Conservation (phyloP, 1,140 invertebrate species). For the Musca domestica region DNA sequence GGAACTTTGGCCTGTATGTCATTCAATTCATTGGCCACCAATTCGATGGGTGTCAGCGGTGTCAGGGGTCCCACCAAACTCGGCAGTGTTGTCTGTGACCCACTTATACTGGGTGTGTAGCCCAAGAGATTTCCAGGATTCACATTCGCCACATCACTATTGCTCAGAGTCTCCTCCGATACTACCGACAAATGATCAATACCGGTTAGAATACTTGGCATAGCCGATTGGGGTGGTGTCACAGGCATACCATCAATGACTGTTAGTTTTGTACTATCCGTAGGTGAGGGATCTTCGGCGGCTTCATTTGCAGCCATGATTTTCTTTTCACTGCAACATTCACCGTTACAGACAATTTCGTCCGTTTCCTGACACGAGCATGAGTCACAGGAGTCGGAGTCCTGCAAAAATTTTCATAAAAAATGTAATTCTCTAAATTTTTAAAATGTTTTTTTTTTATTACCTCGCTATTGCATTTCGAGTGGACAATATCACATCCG, state of each 20-base stretch:
- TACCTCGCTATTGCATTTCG: conserved; percentile 51
- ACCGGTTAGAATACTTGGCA: conserved; percentile 25
- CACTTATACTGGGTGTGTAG: conserved; percentile 34
- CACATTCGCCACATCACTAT: conserved; percentile 52
- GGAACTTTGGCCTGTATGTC: conserved; percentile 48
- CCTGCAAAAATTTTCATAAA: conserved; percentile 31
- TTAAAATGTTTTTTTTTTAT: neutral
- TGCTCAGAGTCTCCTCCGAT: conserved; percentile 65
- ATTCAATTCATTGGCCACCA: conserved; percentile 49
- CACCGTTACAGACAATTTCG: conserved; percentile 48
- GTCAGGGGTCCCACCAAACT: conserved; percentile 45
- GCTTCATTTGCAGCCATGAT: neutral
- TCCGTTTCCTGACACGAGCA: conserved; percentile 39
- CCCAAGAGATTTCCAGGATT: conserved; percentile 37
- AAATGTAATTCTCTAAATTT: neutral
- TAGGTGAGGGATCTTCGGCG: neutral
- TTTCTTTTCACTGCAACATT: conserved; percentile 40
- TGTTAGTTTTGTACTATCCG: neutral
- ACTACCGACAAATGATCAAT: conserved; percentile 75
- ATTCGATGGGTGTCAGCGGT: conserved; percentile 45
- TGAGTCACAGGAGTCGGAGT: conserved; percentile 55
- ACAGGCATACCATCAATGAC: neutral
- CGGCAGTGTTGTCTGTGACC: conserved; percentile 45
- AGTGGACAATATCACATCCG: conserved; percentile 31
- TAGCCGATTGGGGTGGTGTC: conserved; percentile 28